Conservation (phyloP, 2,797 vertebrate species). For the Sylvilagus floridanus region DNA sequence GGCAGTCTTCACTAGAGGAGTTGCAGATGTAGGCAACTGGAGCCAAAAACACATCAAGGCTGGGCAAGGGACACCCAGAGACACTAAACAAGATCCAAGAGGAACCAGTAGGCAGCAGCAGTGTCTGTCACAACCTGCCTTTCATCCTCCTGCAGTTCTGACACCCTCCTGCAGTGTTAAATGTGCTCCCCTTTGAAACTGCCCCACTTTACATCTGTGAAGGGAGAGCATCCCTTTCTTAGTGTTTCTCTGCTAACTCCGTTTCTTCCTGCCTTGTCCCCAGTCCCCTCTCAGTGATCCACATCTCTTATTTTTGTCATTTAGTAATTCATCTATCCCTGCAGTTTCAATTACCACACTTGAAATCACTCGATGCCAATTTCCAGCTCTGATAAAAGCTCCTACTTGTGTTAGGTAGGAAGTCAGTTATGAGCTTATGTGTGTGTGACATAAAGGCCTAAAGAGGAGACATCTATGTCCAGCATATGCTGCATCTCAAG, state of each 20-base stretch:
- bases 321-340: not conserved
- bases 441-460: too few species aligned
- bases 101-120: not conserved
- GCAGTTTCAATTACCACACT: not conserved
- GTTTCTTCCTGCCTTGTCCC: not conserved
- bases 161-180: not conserved
- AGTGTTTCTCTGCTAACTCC: not conserved
- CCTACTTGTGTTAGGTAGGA: not conserved
- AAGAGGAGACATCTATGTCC: too few species aligned
- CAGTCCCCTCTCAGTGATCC: not conserved
- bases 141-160: not conserved
- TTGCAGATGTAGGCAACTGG: not conserved
- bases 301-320: not conserved
- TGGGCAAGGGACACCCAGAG: not conserved
- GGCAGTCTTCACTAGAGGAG: not conserved
- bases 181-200: not conserved
- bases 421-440: too few species aligned
- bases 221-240: not conserved
- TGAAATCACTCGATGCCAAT: not conserved
- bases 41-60: not conserved
- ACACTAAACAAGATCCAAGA: not conserved
- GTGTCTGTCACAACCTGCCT: accelerated
- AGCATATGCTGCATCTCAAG: too few species aligned
- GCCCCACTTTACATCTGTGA: not conserved
- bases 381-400: not conserved